Conservation (phyloP, 2,113 vertebrate species). For the Naja naja region DNA sequence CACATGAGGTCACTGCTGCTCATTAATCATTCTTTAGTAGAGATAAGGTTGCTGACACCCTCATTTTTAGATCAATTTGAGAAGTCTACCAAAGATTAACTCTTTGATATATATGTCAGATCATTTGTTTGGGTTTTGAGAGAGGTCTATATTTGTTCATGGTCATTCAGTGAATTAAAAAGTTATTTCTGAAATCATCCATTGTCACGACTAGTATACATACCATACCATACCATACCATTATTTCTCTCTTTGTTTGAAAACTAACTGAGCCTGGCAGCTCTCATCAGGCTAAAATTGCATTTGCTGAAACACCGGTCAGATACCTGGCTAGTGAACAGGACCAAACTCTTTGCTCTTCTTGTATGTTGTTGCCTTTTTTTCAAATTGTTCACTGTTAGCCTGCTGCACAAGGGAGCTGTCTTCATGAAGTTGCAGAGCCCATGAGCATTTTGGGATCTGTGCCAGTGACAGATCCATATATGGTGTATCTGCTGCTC, state of each 20-base stretch:
- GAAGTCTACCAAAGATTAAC: neutral
- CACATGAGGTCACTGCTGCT: neutral
- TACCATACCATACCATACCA: neutral
- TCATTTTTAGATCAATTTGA: constrained; percentile 9
- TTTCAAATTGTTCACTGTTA: neutral
- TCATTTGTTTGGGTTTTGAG: neutral
- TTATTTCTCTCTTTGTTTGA: neutral
- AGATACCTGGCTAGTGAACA: neutral
- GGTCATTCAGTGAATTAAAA: neutral
- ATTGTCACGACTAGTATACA: no score
- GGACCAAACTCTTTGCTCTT: neutral
- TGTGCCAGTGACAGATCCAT: neutral
- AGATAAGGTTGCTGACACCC: neutral
- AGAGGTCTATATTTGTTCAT: neutral
- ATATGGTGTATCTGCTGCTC: neutral
- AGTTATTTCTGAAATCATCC: neutral
- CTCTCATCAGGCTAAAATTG: neutral
- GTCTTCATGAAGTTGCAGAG: neutral
- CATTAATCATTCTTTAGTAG: neutral
- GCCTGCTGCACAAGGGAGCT: neutral
- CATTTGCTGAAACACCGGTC: neutral
- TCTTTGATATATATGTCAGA: neutral
- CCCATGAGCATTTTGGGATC: neutral
- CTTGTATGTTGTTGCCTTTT: neutral
- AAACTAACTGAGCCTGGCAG: neutral